Percentiles rank a stretch among this genome's conserved stretches.
Evolutionary conservation across 2,113 vertebrate species (phyloP).

Genomic region (Coptodon bakossiorum): DNA sequence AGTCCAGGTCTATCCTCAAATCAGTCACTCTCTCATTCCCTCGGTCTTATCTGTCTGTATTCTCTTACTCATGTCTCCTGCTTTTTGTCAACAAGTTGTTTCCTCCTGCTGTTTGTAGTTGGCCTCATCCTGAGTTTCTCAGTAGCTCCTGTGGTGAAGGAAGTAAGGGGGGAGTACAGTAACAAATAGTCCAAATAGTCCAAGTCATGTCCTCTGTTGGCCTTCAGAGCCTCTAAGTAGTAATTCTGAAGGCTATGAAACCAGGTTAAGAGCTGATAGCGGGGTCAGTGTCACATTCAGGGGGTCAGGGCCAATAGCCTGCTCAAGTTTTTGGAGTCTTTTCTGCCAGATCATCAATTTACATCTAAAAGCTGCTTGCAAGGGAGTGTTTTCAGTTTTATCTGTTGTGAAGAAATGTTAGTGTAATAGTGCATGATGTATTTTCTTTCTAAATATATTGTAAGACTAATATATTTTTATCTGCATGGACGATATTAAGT

Average conservation of each 20-base stretch:
- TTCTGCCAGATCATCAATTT: background rate
- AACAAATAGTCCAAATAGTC: background rate
- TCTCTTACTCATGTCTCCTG: background rate
- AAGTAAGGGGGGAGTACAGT: background rate
- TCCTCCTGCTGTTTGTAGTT: background rate
- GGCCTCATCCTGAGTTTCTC: background rate
- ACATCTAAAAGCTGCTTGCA: background rate
- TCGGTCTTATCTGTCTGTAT: background rate
- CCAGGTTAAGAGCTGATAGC: background rate
- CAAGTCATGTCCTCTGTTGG: background rate
- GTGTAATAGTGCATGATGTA: background rate
- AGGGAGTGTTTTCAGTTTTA: background rate
- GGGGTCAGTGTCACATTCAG: constrained; percentile 13
- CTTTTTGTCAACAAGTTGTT: background rate
- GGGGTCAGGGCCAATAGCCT: background rate
- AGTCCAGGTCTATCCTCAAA: background rate
- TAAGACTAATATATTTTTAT: background rate
- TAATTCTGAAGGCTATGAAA: constrained; percentile 14
- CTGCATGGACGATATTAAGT: background rate
- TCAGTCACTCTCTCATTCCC: constrained; percentile 27
- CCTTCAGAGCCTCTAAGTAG: constrained; percentile 15
- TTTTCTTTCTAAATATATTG: background rate
- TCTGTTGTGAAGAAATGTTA: background rate
- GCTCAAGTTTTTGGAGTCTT: background rate
- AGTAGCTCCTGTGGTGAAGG: background rate